Evolutionary conservation across 2,888 invertebrate genomes (phyloP), one percentile per base, ranked within the genome.

Genomic region (Chrysina gloriosa): DNA sequence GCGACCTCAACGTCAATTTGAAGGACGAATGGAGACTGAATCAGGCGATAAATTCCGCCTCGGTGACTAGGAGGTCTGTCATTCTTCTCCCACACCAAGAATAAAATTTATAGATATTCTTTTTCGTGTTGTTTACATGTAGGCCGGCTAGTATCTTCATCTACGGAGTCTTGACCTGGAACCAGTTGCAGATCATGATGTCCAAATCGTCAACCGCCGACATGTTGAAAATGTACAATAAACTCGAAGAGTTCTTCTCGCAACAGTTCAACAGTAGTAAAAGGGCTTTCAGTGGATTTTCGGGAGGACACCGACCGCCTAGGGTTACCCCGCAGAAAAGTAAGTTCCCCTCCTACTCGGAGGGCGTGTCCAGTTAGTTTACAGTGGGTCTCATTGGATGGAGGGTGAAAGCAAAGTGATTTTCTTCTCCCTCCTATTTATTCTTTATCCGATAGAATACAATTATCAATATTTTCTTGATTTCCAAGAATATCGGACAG

Each of bases 211-310:
- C 98, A 1, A 97, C 98, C 0, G 96, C 96, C 0, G 98, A 99
- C 85, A 86, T 99, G 69, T 86, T 97, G 54, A 98, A 98, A 85
- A 98, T 99, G 94, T 96, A 93, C 81, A 92, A 94, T 72, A 98
- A 98, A 80, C 86, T 99, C 31, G 96, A 97, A 77, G 97, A 98
- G 84, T 99, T 99, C 86, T 98, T 99, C 85, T 93, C 95, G 70
- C 97, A 97, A 82, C 98, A 98, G 85, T 96, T 98, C 81, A 96
- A 96, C 82, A 96, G 95, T 74, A 95, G 96, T 80, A 96, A 95
- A 81, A 88, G 97, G 1, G 96, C 96, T 2, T 94, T 97, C 80
- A 83, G 82, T 69, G 80, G 82, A 11, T 82, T 83, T 67, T 77
- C 81, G 21, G 79, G 79, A 42, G 73, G 75, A 3, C 72, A 77